A percentile compares a stretch with the other conserved stretches of the same genome.
Conservation (phyloP, 92 coral and sea anemone species). For the Porites divaricata region DNA sequence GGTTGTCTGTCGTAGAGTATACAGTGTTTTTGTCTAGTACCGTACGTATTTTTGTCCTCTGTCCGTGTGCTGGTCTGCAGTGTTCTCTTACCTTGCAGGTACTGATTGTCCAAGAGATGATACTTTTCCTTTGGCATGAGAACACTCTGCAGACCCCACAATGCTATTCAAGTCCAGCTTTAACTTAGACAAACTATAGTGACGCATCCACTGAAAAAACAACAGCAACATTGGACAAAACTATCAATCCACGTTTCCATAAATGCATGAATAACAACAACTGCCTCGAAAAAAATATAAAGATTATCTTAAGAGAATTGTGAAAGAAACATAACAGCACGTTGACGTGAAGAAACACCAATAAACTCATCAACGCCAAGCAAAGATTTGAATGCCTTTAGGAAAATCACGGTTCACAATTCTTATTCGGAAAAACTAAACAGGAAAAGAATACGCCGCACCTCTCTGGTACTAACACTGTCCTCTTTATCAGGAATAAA, state of each 20-base stretch:
- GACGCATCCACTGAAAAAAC: slow-evolving; percentile 94
- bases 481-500: slow-evolving; percentile 95
- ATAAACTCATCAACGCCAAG: too few species aligned
- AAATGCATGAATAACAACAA: too few species aligned
- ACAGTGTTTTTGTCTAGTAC: too few species aligned
- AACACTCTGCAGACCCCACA: slow-evolving; percentile 94
- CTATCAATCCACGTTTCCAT: too few species aligned
- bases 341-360: too few species aligned
- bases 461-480: slow-evolving; percentile 93
- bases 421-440: neutral
- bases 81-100: slow-evolving; percentile 85
- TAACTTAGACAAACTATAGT: slow-evolving; percentile 90
- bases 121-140: slow-evolving; percentile 96
- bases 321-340: too few species aligned
- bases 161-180: slow-evolving; percentile 92
- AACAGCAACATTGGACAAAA: neutral
- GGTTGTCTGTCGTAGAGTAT: too few species aligned
- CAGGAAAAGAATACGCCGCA: slow-evolving; percentile 4
- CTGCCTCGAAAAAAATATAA: too few species aligned
- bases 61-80: neutral
- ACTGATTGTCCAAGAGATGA: slow-evolving; percentile 87
- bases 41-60: neutral
- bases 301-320: too few species aligned
- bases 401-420: too few species aligned
- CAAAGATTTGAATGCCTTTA: too few species aligned